Conservation (phyloP, 2,113 vertebrate genomes). For the Steatornis caripensis region DNA sequence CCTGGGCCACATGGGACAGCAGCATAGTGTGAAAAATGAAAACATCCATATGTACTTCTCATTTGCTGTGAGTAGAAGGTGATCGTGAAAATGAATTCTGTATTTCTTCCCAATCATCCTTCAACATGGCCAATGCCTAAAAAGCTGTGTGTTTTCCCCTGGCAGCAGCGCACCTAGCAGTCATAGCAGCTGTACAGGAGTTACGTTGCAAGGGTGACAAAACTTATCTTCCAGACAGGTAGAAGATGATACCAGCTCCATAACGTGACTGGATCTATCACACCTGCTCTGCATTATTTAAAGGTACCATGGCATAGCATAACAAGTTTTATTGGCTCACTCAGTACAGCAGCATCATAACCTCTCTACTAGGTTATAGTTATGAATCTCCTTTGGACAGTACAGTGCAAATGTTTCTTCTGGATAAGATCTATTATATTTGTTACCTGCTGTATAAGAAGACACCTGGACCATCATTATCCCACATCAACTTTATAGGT, state of each 20-base stretch:
- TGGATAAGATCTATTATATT: background rate
- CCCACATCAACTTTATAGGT: background rate
- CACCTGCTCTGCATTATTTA: background rate
- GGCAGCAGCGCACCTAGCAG: background rate
- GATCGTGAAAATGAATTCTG: constrained; percentile 26
- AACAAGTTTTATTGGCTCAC: background rate
- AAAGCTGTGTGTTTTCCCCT: background rate
- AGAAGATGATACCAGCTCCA: background rate
- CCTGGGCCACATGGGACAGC: background rate
- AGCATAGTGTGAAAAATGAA: background rate
- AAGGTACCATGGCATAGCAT: background rate
- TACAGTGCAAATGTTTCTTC: background rate
- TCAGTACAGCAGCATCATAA: background rate
- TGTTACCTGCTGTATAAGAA: background rate
- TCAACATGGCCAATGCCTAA: background rate
- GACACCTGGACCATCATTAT: background rate
- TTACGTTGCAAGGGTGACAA: background rate
- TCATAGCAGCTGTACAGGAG: background rate
- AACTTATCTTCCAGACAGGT: background rate
- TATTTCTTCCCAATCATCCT: background rate
- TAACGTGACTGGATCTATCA: background rate
- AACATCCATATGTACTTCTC: background rate
- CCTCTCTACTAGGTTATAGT: background rate
- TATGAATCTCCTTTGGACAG: background rate
- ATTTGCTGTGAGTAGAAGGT: background rate